phyloP scores from a whole-genome alignment of 2,888 invertebrate genomes.

The Harpalus rubripes region DNA sequence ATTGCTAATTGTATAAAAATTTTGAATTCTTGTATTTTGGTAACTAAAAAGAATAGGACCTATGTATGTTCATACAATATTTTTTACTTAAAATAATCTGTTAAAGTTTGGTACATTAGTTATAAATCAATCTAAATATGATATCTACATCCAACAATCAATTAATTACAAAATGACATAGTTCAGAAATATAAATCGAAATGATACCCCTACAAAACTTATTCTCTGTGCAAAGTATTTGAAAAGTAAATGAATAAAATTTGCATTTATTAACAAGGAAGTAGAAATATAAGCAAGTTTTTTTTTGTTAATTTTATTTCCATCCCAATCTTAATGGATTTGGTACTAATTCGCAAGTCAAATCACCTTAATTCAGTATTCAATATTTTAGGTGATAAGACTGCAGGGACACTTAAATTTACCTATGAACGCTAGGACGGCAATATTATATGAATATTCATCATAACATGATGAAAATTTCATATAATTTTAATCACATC shows the following conservation, averaged over 20 bases:
- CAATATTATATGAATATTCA: constrained; percentile 60
- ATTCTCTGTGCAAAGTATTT: not conserved
- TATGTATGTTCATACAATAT: too few relatives aligned
- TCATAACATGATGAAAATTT: constrained; percentile 51
- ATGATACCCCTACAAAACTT: not conserved
- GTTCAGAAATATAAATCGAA: not conserved
- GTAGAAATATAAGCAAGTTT: constrained; percentile 19
- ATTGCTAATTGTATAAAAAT: too few relatives aligned
- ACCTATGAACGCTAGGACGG: constrained; percentile 20
- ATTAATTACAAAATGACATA: not conserved
- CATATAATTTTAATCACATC: constrained; percentile 56
- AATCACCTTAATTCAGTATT: constrained; percentile 52
- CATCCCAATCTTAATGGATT: constrained; percentile 36
- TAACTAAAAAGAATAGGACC: too few relatives aligned
- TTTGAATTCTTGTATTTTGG: too few relatives aligned
- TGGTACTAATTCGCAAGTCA: constrained; percentile 35
- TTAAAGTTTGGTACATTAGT: too few relatives aligned
- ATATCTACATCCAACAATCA: too few relatives aligned
- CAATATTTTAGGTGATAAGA: constrained; percentile 49
- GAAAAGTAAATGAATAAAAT: constrained; percentile 26
- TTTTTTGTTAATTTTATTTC: constrained; percentile 46
- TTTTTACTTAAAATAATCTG: too few relatives aligned
- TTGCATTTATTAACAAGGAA: constrained; percentile 29
- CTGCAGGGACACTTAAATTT: constrained; percentile 45
- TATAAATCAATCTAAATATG: too few relatives aligned